phyloP scores from a whole-genome alignment of 2,797 vertebrate genomes.

The Tragopan temminckii region DNA sequence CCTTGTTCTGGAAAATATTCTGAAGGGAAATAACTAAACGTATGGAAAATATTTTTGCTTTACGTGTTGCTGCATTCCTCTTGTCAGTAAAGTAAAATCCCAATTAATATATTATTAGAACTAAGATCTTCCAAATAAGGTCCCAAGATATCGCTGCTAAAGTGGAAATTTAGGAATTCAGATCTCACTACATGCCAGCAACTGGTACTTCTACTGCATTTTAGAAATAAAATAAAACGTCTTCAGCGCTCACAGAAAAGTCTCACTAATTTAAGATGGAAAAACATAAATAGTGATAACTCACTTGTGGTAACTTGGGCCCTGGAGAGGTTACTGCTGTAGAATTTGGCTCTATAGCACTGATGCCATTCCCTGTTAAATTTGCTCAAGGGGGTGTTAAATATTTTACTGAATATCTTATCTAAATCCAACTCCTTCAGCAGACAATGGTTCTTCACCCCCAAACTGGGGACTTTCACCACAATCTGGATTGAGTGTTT shows the following conservation, averaged over 20 bases:
- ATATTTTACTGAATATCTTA: neutral
- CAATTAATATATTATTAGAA: neutral
- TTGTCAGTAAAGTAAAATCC: conserved; percentile 10
- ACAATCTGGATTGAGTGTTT: neutral
- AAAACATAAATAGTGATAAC: neutral
- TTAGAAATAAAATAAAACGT: neutral
- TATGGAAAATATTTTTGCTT: neutral
- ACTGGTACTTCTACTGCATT: neutral
- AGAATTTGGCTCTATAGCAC: neutral
- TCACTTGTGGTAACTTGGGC: neutral
- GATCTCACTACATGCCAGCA: neutral
- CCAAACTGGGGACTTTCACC: neutral
- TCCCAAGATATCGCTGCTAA: neutral
- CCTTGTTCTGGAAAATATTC: neutral
- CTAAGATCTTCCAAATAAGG: conserved; percentile 1
- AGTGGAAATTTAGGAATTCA: neutral
- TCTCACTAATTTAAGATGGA: neutral
- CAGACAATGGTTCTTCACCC: neutral
- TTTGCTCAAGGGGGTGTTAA: neutral
- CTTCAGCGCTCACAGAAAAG: neutral
- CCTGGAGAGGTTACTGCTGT: neutral
- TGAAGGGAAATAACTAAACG: neutral
- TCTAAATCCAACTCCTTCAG: neutral
- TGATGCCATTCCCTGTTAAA: neutral
- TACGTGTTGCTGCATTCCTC: neutral